These are phyloP conservation scores for Panurus biarmicus DNA, from an alignment of 2,113 vertebrate species.

Conservation along the genomic window DNA sequence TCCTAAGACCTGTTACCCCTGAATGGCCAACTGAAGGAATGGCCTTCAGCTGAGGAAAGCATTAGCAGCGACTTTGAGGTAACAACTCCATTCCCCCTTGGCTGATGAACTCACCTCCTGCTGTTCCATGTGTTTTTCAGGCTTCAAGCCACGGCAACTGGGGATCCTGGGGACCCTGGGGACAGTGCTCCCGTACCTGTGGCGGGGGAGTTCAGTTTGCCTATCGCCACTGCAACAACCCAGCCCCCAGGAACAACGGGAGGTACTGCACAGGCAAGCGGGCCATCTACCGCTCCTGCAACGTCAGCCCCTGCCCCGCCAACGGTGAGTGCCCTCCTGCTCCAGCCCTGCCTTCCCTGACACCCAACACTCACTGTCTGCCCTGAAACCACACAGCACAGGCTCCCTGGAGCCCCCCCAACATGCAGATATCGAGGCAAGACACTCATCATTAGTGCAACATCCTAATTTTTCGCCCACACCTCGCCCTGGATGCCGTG, in stretches of 20 bases:
- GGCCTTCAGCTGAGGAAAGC: neutral
- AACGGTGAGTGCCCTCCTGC: constrained; percentile 68
- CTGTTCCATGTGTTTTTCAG: constrained; percentile 64
- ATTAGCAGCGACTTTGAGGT: neutral
- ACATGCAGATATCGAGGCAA: neutral
- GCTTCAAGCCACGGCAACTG: constrained; percentile 94
- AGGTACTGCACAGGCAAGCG: constrained; percentile 94
- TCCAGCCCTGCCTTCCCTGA: neutral
- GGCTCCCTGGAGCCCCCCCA: neutral
- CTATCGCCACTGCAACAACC: constrained; percentile 93
- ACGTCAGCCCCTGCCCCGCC: constrained; percentile 73
- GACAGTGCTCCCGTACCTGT: constrained; percentile 87
- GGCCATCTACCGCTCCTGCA: constrained; percentile 91
- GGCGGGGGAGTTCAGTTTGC: constrained; percentile 94
- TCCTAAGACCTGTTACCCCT: neutral
- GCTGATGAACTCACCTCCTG: neutral
- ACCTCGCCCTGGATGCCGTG: rapidly evolving
- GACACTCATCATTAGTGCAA: neutral
- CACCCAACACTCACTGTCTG: neutral
- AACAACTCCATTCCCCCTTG: neutral
- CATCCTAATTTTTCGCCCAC: neutral
- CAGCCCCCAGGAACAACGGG: constrained; percentile 89
- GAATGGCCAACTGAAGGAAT: neutral
- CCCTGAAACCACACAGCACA: neutral
- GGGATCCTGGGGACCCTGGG: constrained; percentile 97